Percentiles rank a stretch among this genome's conserved stretches.
phyloP scores from a whole-genome alignment of 2,113 vertebrate genomes.

The Daphoenositta chrysoptera region DNA sequence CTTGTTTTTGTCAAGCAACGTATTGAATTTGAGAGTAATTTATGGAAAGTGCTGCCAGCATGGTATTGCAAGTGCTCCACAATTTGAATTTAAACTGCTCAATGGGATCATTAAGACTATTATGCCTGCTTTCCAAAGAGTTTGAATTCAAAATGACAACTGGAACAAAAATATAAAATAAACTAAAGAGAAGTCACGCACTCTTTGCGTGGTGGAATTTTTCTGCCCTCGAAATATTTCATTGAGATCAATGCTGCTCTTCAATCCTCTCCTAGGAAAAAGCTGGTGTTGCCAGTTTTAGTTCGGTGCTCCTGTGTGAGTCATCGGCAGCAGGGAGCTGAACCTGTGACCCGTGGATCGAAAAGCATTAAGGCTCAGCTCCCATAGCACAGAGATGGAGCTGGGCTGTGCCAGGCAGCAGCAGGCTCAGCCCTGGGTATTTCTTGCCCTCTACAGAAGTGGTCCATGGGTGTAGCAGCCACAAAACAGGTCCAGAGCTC shows the following conservation, averaged over 20 bases:
- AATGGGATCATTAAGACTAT: conserved; percentile 81
- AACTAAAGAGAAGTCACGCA: conserved; percentile 47
- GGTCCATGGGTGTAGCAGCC: neutral
- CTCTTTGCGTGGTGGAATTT: conserved; percentile 65
- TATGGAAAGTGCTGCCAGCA: conserved; percentile 75
- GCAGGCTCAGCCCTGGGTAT: neutral
- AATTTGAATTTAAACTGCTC: conserved; percentile 83
- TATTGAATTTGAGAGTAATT: conserved; percentile 79
- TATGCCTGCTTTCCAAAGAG: conserved; percentile 77
- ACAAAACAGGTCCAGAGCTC: neutral
- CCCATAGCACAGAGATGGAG: neutral
- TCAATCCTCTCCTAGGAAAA: conserved; percentile 34
- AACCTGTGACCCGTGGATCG: conserved; percentile 15
- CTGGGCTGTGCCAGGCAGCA: neutral
- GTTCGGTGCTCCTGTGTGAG: conserved; percentile 7
- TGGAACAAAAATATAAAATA: conserved; percentile 68
- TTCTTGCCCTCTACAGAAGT: neutral
- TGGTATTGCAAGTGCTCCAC: conserved; percentile 73
- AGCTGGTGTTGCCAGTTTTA: conserved; percentile 51
- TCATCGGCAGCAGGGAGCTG: conserved; percentile 44
- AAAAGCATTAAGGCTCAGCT: neutral
- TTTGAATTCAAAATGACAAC: conserved; percentile 75
- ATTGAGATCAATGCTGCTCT: conserved; percentile 54
- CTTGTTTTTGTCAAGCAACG: conserved; percentile 57
- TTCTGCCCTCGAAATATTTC: conserved; percentile 63